Evolutionary conservation across 2,797 vertebrate genomes (phyloP), one percentile per base, ranked within the genome.

Genomic region (Cyprinodon diabolis): DNA sequence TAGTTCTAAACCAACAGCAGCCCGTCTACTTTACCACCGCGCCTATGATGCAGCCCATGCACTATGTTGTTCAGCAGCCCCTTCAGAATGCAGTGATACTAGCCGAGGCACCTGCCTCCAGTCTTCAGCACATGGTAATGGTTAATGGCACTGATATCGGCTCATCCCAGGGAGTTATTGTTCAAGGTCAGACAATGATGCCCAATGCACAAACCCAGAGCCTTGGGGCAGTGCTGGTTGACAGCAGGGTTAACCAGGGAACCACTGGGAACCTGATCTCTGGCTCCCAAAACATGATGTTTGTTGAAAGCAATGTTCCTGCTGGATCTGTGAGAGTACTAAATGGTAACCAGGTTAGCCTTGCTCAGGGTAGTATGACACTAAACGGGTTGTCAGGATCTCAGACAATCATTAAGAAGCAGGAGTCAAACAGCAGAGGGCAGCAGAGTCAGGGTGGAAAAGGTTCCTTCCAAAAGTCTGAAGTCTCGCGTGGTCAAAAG

Each of bases 41-140:
- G 4, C 84, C 94, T 21, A 0, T 93, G 10, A 0, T 93, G 52
- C 91, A 93, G 84, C 86, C 90, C 0, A 70, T 89, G 77, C 91
- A 89, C 2, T 86, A 94, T 71, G 77, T 95, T 68, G 80, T 95
- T 69, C 95, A 96, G 68, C 95, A 95, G 0, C 91, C 94, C 58
- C 82, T 95, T 71, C 95, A 95, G 17, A 96, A 95, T 87, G 95
- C 96, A 0, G 1, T 98, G 57, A 72, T 97, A 4, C 87, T 98
- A 74, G 90, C 96, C 0, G 95, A 93, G 65, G 85, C 95, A 37
- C 94, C 89, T 0, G 37, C 86, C n/a, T 93, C 94, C 0, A 84
- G 92, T 77, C 60, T 91, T 30, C 25, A 30, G 25, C 25, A 30
- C 25, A 30, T 30, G 25, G 25, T 30, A 30, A 30, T 30, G 25